Evolutionary conservation across 2,797 vertebrate genomes (phyloP), one percentile per base, ranked within the genome.

Genomic region (Manis pentadactyla): DNA sequence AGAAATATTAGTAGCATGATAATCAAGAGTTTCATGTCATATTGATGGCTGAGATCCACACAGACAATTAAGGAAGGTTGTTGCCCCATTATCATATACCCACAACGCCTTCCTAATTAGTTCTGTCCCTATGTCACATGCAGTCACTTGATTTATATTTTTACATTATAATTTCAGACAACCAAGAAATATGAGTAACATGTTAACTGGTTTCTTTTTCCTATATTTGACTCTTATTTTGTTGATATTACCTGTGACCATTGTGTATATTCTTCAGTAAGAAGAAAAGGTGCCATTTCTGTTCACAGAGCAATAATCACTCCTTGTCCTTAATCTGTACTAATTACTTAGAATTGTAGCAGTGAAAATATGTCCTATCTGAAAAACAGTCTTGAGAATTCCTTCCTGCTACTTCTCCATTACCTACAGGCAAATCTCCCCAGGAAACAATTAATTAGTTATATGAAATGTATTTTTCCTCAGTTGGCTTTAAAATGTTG

Each of bases 401-500:
- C n/a, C 90, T 66, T 74, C n/a, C 90, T 66, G 21, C 7, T 73
- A 8, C 63, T 71, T 92, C 61, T 90, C 9, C 23, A 68, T 82
- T 4, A 34, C 14, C 91, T 19, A 86, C 57, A 53, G 27, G 84
- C 71, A 61, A 31, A 71, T 81, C 9, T 82, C 49, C 69, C 27
- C 19, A 87, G 31, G 31, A 69, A 34, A 96, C 7, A 59, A 27
- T 78, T 87, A 93, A 3, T 89, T 75, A 75, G 51, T 61, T 87
- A n/a, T 29, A 66, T 4, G 27, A 91, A 46, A 46, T 46, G 42
- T 49, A 42, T 61, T 71, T 78, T 87, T 27, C 42, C 8, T 73
- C 39, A 34, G 15, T 73, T 95, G 42, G 19, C 18, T 90, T 89
- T 89, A 53, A 86, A 89, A 82, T 66, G 90, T 51, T 83, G 55